phyloP scores from a whole-genome alignment of 2,888 invertebrate genomes.

The Tenthredo notha region DNA sequence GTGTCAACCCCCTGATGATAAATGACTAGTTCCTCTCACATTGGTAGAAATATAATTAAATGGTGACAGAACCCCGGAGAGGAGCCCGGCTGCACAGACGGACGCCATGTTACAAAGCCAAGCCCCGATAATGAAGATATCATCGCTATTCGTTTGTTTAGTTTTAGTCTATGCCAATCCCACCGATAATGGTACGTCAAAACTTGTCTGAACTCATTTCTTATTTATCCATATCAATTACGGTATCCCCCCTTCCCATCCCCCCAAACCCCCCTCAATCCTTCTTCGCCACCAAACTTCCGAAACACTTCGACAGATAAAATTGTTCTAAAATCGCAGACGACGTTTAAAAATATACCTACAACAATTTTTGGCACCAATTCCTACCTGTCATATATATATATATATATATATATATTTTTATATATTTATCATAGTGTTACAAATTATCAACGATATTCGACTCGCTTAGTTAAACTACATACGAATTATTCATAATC shows the following conservation, averaged over 20 bases:
- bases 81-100: conserved; percentile 44
- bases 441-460: neutral
- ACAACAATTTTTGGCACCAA: neutral
- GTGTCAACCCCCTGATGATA: neutral
- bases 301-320: neutral
- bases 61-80: conserved; percentile 43
- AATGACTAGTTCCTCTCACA: neutral
- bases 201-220: neutral
- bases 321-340: neutral
- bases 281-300: too few species aligned
- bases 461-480: neutral
- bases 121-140: conserved; percentile 70
- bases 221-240: neutral
- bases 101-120: conserved; percentile 75
- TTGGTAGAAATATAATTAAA: conserved; percentile 7
- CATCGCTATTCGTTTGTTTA: conserved; percentile 67
- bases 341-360: conserved; percentile 34
- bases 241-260: neutral
- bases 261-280: too few species aligned
- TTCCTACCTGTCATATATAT: neutral
- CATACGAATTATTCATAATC: neutral
- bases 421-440: neutral
- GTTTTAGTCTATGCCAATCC: conserved; percentile 64
- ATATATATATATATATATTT: neutral
- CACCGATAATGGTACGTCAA: conserved; percentile 66